Conservation (phyloP, 2,888 invertebrate species). For the Tridacna crocea region DNA sequence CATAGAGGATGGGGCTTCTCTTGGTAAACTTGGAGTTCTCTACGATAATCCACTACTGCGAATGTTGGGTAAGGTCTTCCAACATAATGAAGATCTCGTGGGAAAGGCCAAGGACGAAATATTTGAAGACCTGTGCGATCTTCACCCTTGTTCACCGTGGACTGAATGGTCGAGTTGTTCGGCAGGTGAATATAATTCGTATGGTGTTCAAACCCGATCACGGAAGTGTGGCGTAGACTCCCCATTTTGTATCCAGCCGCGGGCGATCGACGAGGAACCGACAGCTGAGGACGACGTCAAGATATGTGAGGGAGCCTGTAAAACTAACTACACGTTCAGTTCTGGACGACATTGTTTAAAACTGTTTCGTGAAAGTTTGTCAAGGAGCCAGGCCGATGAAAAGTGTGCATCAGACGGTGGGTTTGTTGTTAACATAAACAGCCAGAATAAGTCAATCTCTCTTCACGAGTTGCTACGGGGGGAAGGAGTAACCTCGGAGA, state of each 20-base stretch:
- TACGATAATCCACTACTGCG: conserved; percentile 1
- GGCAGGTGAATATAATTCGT: neutral
- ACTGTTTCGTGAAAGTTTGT: neutral
- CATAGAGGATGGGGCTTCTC: neutral
- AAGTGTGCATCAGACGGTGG: neutral
- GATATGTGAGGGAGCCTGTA: neutral
- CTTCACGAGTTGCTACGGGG: neutral
- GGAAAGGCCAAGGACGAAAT: neutral
- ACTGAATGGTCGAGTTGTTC: conserved; percentile 2
- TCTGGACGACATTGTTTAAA: neutral
- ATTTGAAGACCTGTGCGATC: neutral
- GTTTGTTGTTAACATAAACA: neutral
- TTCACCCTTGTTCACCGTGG: neutral
- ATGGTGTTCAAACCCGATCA: neutral
- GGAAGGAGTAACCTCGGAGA: neutral
- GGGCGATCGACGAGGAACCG: neutral
- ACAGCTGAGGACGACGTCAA: neutral
- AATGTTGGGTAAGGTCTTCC: neutral
- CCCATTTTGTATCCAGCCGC: neutral
- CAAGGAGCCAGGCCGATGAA: neutral
- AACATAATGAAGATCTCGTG: neutral
- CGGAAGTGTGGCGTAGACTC: neutral
- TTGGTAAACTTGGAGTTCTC: neutral
- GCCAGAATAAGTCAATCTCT: neutral
- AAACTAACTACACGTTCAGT: neutral